Base-by-base conservation (phyloP, 2,888 invertebrate genomes). In the Polydrusus pterygomalis region DNA sequence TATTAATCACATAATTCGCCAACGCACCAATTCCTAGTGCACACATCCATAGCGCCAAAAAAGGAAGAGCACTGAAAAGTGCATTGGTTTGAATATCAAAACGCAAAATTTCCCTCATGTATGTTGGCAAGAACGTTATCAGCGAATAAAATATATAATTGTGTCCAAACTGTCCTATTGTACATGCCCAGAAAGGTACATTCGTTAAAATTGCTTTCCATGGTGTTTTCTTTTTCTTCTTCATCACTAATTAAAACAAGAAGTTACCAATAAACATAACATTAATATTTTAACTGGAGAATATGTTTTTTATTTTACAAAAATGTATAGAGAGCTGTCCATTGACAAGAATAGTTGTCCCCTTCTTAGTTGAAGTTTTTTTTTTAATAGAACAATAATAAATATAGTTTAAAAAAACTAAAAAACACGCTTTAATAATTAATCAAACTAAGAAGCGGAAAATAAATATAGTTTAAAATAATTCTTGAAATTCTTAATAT, bases 141-240 rank as follows among this genome's bases (percentile, higher is more conserved):
- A 92, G 90, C 1, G 91, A 91, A 83, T 91, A 92, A 81, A 92
- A 91, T 2, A 91, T 91, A 89, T 91, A 92, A 80, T 91, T 91
- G 83, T 92, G 92, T 11, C 91, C 90, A 78, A 90, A 88, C 89
- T 93, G 93, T 78, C 93, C 94, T 60, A 90, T 90, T 11, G 93
- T 90, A 15, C 94, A 47, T 1, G 79, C 80, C 79, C 79, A 81
- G n/a, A 77, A 51, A 25, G 77, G 70, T n/a, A 75, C 67, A n/a
- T 70, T 74, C 10, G 58, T 63, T 18, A 77, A 63, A 47, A 79
- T 77, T 18, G 25, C 45, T 17, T 47, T 64, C 79, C 79, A 79
- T 11, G 79, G 79, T 8, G 63, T 74, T 18, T 56, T 64, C 9
- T 60, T 65, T 3, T 20, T 15, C 43, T 63, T 63, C 47, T 69